Conservation (phyloP, 1,140 invertebrate genomes). For the Lordiphosa mommai region DNA sequence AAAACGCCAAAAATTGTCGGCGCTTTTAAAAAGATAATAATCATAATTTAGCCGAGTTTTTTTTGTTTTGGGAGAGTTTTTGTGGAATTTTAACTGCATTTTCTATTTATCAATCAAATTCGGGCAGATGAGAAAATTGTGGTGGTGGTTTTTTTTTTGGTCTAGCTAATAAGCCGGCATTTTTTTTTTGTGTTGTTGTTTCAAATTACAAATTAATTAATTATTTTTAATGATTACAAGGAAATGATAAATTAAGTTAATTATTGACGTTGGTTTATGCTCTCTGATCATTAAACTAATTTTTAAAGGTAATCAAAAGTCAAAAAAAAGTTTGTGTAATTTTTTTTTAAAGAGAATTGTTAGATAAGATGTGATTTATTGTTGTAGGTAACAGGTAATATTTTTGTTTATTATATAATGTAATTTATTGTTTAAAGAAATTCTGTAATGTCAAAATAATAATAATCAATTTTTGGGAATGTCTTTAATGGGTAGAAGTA, state of each 20-base stretch:
- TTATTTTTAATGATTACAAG: conserved; percentile 58
- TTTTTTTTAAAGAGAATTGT: conserved; percentile 19
- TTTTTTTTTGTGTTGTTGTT: conserved; percentile 23
- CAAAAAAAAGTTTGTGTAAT: conserved; percentile 46
- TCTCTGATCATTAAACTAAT: conserved; percentile 44
- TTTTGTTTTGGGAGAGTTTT: conserved; percentile 30
- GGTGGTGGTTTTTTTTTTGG: no score
- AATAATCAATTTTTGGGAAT: no score
- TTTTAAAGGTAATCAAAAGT: conserved; percentile 23
- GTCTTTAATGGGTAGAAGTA: no score
- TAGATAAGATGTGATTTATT: no score
- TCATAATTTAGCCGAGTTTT: conserved; percentile 24
- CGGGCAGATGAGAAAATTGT: conserved; percentile 39
- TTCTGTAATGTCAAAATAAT: no score
- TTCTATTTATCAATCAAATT: conserved; percentile 55
- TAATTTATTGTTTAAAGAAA: no score
- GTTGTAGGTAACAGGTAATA: no score
- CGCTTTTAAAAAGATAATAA: conserved; percentile 42
- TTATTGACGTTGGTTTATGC: conserved; percentile 30
- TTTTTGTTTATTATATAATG: no score
- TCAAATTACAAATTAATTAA: conserved; percentile 63
- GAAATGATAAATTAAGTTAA: conserved; percentile 68
- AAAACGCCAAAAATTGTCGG: conserved; percentile 41
- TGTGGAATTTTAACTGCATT: conserved; percentile 44
- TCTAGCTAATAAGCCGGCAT: conserved; percentile 11